phyloP scores from a whole-genome alignment of 1,140 invertebrate species.

The Platorchestia sp. region DNA sequence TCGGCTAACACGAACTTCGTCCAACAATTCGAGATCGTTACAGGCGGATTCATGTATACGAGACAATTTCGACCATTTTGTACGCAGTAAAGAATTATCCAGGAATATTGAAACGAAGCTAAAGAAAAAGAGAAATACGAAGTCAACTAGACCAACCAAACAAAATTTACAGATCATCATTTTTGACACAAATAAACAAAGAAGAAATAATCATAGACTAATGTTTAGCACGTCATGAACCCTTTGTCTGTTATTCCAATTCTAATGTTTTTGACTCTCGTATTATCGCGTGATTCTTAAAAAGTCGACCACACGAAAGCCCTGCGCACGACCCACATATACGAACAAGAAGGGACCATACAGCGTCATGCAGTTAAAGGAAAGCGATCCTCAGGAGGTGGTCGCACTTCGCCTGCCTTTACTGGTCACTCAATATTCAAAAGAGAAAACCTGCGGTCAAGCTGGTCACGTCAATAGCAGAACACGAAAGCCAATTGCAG shows the following conservation, averaged over 20 bases:
- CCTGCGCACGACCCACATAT: not conserved
- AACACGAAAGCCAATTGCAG: not conserved
- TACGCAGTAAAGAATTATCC: too few species aligned
- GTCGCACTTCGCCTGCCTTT: not conserved
- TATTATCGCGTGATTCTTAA: not conserved
- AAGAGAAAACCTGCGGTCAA: not conserved
- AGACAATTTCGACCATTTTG: too few species aligned
- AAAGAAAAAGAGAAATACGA: too few species aligned
- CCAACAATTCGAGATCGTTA: not conserved
- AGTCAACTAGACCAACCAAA: not conserved
- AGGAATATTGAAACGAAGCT: too few species aligned
- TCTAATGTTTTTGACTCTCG: not conserved
- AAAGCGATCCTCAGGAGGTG: slow-evolving; percentile 3
- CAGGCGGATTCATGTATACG: too few species aligned
- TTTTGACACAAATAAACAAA: not conserved
- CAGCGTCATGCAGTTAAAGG: not conserved
- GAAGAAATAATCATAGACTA: not conserved
- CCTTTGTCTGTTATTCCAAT: not conserved
- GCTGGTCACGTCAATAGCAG: not conserved
- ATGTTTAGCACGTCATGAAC: not conserved
- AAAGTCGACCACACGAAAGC: not conserved
- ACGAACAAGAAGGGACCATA: not conserved
- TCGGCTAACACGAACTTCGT: not conserved
- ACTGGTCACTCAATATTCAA: slow-evolving; percentile 1
- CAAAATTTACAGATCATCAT: not conserved